Percentiles rank a stretch among this genome's conserved stretches.
phyloP scores from a whole-genome alignment of 2,797 vertebrate genomes.

The Phoxinus dragarum region DNA sequence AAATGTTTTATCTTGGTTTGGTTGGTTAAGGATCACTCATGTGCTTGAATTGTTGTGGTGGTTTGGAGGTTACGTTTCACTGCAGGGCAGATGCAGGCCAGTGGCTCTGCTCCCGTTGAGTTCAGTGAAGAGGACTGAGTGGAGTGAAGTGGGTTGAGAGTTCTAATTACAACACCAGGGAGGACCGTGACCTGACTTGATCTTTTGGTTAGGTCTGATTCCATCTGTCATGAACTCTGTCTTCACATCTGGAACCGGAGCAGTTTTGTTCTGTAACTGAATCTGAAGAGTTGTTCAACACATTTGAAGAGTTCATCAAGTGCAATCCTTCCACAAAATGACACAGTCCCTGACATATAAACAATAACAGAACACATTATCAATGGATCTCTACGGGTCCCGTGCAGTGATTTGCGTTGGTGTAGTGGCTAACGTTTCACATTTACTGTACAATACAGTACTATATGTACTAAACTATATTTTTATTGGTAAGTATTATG shows the following conservation, averaged over 20 bases:
- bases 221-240: slow-evolving; percentile 37
- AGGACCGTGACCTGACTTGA: slow-evolving; percentile 24
- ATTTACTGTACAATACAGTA: background rate
- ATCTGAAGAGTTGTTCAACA: slow-evolving; percentile 9
- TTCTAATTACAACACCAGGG: slow-evolving; percentile 47
- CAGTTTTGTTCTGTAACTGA: slow-evolving; percentile 11
- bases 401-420: background rate
- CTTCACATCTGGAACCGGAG: slow-evolving; percentile 21
- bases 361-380: background rate
- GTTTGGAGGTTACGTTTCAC: slow-evolving; percentile 47
- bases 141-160: slow-evolving; percentile 37
- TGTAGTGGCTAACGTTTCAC: background rate
- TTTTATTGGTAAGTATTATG: background rate
- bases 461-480: too few species aligned
- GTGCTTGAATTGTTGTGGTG: slow-evolving; percentile 41
- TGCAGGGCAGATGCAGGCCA: slow-evolving; percentile 40
- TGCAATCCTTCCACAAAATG: background rate
- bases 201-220: slow-evolving; percentile 42
- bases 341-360: background rate
- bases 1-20: slow-evolving; percentile 21
- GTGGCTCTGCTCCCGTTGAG: slow-evolving; percentile 32
- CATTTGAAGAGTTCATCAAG: slow-evolving; percentile 2
- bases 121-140: background rate
- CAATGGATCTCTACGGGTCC: background rate
- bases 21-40: slow-evolving; percentile 36